A percentile compares a stretch with the other conserved stretches of the same genome.
Evolutionary conservation across 2,797 vertebrate species (phyloP).

Genomic region (Periparus ater): DNA sequence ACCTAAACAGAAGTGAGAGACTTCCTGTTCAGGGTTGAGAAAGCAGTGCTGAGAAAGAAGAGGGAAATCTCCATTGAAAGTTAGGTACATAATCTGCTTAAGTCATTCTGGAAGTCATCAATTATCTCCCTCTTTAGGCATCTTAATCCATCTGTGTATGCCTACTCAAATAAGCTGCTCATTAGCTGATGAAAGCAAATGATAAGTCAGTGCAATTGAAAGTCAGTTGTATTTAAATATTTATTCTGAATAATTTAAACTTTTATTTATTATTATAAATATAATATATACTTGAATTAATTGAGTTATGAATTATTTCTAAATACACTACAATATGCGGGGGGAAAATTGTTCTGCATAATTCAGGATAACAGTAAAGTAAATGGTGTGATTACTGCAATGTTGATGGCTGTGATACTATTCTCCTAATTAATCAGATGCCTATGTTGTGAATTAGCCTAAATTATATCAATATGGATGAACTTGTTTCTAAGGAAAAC

Average conservation of each 20-base stretch:
- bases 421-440: neutral
- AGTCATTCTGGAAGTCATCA: slow-evolving; percentile 16
- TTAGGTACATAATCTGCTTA: slow-evolving; percentile 21
- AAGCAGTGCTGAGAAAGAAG: neutral
- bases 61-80: neutral
- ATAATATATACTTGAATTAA: neutral
- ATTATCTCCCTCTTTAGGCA: neutral
- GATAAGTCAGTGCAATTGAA: neutral
- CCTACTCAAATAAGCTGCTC: neutral
- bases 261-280: neutral
- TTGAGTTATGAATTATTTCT: neutral
- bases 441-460: neutral
- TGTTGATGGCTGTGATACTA: neutral
- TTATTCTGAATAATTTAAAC: neutral
- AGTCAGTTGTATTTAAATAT: neutral
- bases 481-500: neutral
- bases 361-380: neutral
- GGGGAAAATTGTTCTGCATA: neutral
- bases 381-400: neutral
- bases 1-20: neutral
- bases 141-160: neutral
- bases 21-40: neutral
- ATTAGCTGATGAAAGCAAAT: slow-evolving; percentile 5
- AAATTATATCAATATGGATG: neutral
- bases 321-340: neutral